These are phyloP conservation scores for Cenopis cana DNA, from an alignment of 2,888 invertebrate genomes.

Conservation along the genomic window DNA sequence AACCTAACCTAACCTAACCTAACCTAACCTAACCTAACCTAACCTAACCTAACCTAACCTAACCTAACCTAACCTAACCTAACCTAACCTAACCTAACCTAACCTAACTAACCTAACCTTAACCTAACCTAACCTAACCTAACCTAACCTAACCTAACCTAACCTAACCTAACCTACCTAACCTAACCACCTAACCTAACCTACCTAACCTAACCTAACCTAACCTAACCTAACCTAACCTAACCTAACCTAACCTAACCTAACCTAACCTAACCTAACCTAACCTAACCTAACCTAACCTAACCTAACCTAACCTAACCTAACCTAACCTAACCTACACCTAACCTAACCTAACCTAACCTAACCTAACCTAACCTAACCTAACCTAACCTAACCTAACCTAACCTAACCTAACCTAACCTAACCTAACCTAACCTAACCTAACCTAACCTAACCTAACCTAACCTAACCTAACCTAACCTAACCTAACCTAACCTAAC, in stretches of 20 bases:
- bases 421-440: not conserved
- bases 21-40: too few relatives aligned
- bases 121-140: too few relatives aligned
- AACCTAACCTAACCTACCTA: too few relatives aligned
- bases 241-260: conserved; percentile 3
- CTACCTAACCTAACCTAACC: not conserved
- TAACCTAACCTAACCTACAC: too few relatives aligned
- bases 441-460: conserved; percentile 6
- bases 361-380: too few relatives aligned
- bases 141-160: too few relatives aligned
- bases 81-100: not conserved
- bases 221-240: conserved; percentile 4
- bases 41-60: conserved; percentile 6
- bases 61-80: conserved; percentile 8
- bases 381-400: too few relatives aligned
- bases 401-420: not conserved
- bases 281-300: not conserved
- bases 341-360: too few relatives aligned
- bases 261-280: conserved; percentile 2
- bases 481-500: conserved; percentile 32
- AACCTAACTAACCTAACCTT: too few relatives aligned
- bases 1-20: not conserved
- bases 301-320: too few relatives aligned
- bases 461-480: conserved; percentile 32
- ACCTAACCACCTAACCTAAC: too few relatives aligned